Conservation (phyloP, 2,888 invertebrate genomes). For the Plagiodera versicolora region DNA sequence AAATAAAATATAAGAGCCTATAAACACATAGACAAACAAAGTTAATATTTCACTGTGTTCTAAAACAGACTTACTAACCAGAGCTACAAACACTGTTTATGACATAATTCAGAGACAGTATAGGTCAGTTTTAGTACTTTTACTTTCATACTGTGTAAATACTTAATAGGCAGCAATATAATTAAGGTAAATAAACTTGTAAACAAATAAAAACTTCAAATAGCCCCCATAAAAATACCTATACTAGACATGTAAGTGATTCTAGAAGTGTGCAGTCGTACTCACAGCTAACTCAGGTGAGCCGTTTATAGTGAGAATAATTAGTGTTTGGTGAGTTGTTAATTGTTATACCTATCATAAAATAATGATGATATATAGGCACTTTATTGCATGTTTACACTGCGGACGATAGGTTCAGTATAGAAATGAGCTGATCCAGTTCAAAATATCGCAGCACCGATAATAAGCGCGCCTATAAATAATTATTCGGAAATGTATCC, state of each 20-base stretch:
- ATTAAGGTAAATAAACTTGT: slow-evolving; percentile 53
- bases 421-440: slow-evolving; percentile 38
- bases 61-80: slow-evolving; percentile 52
- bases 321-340: slow-evolving; percentile 47
- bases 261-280: slow-evolving; percentile 35
- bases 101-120: slow-evolving; percentile 48
- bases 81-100: slow-evolving; percentile 53
- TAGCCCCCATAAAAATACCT: slow-evolving; percentile 47
- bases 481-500: no score
- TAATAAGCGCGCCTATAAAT: no score
- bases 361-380: slow-evolving; percentile 45
- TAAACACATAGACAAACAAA: slow-evolving; percentile 48
- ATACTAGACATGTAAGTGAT: slow-evolving; percentile 23
- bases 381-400: slow-evolving; percentile 48
- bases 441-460: no score
- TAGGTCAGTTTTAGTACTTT: slow-evolving; percentile 54
- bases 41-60: slow-evolving; percentile 50
- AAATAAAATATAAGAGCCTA: slow-evolving; percentile 43
- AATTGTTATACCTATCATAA: slow-evolving; percentile 49
- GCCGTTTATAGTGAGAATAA: slow-evolving; percentile 44
- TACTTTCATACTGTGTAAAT: slow-evolving; percentile 53
- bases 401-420: slow-evolving; percentile 38
- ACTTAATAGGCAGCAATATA: slow-evolving; percentile 51
- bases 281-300: slow-evolving; percentile 34
- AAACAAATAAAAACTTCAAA: slow-evolving; percentile 52